Evolutionary conservation across 2,113 vertebrate genomes (phyloP).

Genomic region (Sphaerodactylus townsendi): DNA sequence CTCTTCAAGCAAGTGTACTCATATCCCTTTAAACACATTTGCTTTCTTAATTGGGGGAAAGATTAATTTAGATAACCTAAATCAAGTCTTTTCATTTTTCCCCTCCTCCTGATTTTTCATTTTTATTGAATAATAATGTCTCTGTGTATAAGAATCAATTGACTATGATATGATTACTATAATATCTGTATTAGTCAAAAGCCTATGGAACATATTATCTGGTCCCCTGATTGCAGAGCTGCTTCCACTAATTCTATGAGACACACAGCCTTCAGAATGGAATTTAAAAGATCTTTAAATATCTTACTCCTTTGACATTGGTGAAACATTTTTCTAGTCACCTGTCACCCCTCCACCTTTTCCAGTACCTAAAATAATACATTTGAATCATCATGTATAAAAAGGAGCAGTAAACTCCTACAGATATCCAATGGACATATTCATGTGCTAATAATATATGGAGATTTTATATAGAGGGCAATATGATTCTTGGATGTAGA

Average conservation of each 20-base stretch:
- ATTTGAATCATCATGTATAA: not conserved
- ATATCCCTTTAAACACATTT: not conserved
- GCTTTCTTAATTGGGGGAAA: not conserved
- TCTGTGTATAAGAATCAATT: constrained; percentile 15
- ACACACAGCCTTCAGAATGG: not conserved
- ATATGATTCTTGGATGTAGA: not conserved
- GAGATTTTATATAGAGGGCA: not conserved
- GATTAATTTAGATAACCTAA: not conserved
- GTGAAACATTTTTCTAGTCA: not conserved
- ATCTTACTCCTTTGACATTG: not conserved
- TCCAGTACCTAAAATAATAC: no score
- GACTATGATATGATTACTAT: constrained; percentile 18
- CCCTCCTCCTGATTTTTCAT: not conserved
- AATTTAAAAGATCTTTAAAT: constrained; percentile 5
- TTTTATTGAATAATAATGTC: constrained; percentile 16
- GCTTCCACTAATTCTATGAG: constrained; percentile 10
- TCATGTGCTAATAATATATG: not conserved
- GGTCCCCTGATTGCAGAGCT: not conserved
- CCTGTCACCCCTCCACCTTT: not conserved
- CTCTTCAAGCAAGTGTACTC: no score
- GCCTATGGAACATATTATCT: constrained; percentile 12
- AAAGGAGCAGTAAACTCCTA: not conserved
- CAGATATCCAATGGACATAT: not conserved
- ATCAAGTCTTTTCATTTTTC: constrained; percentile 1
- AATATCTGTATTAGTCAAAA: constrained; percentile 8